Evolutionary conservation across 1,140 invertebrate genomes (phyloP).

Genomic region (Neodiprion lecontei): DNA sequence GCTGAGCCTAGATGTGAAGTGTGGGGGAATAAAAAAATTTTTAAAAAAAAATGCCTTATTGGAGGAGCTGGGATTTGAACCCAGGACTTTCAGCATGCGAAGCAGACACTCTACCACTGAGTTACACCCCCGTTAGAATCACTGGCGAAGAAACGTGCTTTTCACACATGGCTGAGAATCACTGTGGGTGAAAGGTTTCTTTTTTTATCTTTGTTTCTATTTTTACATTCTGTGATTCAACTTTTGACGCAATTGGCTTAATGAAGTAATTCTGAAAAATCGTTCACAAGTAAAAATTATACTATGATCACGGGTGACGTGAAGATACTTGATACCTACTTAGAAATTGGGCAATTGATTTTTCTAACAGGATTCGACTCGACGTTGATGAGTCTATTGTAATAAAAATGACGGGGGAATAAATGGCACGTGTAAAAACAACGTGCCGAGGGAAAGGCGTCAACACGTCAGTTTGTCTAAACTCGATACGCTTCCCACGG

Average conservation of each 20-base stretch:
- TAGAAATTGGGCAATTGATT: too few relatives aligned
- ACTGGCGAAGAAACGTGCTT: neutral
- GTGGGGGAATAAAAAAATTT: neutral
- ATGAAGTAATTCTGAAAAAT: too few relatives aligned
- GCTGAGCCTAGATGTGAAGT: too few relatives aligned
- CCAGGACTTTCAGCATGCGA: constrained; percentile 80
- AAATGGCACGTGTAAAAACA: too few relatives aligned
- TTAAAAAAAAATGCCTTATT: constrained; percentile 46
- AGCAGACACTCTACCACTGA: constrained; percentile 81
- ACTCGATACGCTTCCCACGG: neutral
- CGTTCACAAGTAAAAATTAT: too few relatives aligned
- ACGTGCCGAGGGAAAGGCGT: too few relatives aligned
- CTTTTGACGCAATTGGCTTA: too few relatives aligned
- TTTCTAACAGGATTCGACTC: too few relatives aligned
- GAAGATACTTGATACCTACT: too few relatives aligned
- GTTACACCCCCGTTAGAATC: constrained; percentile 68
- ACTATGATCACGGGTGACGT: too few relatives aligned
- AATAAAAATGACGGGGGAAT: too few relatives aligned
- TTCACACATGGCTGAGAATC: neutral
- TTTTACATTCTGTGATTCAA: neutral
- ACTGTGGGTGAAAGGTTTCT: neutral
- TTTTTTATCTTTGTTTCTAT: neutral
- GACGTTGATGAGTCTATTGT: too few relatives aligned
- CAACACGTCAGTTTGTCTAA: neutral
- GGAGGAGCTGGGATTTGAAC: constrained; percentile 78